Evolutionary conservation across 2,113 vertebrate species (phyloP).

Genomic region (Colius striatus): DNA sequence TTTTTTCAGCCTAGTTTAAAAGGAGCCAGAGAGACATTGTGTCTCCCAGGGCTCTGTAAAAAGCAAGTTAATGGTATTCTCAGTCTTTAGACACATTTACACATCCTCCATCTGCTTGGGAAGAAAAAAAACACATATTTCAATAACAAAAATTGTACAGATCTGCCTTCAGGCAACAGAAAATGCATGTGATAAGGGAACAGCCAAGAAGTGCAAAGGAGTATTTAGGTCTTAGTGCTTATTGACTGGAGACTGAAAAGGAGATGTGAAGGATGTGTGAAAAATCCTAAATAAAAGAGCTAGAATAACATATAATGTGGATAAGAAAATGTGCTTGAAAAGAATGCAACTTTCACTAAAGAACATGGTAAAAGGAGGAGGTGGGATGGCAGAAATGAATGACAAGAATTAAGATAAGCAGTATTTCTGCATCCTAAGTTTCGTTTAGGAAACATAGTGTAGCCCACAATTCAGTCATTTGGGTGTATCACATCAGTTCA

Average conservation of each 20-base stretch:
- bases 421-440: not conserved
- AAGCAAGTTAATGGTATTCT: slow-evolving; percentile 68
- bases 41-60: slow-evolving; percentile 44
- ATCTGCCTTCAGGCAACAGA: slow-evolving; percentile 71
- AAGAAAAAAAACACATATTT: slow-evolving; percentile 41
- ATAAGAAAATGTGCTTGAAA: slow-evolving; percentile 65
- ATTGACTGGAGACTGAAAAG: slow-evolving; percentile 70
- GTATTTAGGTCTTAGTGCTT: slow-evolving; percentile 62
- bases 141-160: slow-evolving; percentile 70
- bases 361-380: not conserved
- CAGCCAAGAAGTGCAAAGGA: slow-evolving; percentile 68
- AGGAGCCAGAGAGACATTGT: slow-evolving; percentile 36
- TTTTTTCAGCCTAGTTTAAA: slow-evolving; percentile 41
- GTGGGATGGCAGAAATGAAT: not conserved
- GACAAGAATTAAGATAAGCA: slow-evolving; percentile 38
- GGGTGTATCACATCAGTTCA: not conserved
- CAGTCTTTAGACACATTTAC: slow-evolving; percentile 73
- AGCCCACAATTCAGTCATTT: not conserved
- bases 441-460: not conserved
- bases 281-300: slow-evolving; percentile 71
- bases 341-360: slow-evolving; percentile 50
- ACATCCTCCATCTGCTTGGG: slow-evolving; percentile 67
- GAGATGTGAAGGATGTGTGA: slow-evolving; percentile 72
- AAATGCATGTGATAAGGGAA: slow-evolving; percentile 71
- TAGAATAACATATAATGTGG: slow-evolving; percentile 37